Percentiles rank a stretch among this genome's conserved stretches.
Evolutionary conservation across 2,888 invertebrate genomes (phyloP).

Genomic region (Patella ulyssiponensis): DNA sequence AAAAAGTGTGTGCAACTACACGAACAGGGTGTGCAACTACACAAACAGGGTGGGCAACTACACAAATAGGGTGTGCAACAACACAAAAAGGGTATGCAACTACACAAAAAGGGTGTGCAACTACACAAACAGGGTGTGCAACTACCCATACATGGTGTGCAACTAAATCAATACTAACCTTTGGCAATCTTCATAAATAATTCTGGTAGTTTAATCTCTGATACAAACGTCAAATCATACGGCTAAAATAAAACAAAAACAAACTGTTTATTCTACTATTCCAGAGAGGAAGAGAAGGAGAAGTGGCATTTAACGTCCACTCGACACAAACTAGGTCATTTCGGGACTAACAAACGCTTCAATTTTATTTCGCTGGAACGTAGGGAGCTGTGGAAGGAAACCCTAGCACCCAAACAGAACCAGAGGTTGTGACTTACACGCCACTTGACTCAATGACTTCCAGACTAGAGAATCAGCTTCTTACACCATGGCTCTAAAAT

Average conservation of each 20-base stretch:
- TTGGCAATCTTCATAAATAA: slow-evolving; percentile 64
- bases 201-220: slow-evolving; percentile 63
- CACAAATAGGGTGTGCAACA: neutral
- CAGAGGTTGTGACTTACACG: no score
- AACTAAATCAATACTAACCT: slow-evolving; percentile 43
- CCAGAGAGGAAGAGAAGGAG: no score
- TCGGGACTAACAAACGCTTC: no score
- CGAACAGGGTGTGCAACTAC: neutral
- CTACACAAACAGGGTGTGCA: neutral
- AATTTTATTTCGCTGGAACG: no score
- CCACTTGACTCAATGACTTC: no score
- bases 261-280: neutral
- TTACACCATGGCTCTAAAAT: no score
- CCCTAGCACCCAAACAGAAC: no score
- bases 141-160: neutral
- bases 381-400: no score
- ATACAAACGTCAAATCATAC: slow-evolving; percentile 66
- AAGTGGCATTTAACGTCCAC: no score
- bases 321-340: no score
- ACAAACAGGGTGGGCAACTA: neutral
- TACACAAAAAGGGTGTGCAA: no score
- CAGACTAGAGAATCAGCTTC: no score
- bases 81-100: neutral
- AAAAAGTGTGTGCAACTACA: neutral
- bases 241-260: slow-evolving; percentile 49